Evolutionary conservation across 2,888 invertebrate species (phyloP), one percentile per base, ranked within the genome.

Genomic region (Aspidiotus rigidus): DNA sequence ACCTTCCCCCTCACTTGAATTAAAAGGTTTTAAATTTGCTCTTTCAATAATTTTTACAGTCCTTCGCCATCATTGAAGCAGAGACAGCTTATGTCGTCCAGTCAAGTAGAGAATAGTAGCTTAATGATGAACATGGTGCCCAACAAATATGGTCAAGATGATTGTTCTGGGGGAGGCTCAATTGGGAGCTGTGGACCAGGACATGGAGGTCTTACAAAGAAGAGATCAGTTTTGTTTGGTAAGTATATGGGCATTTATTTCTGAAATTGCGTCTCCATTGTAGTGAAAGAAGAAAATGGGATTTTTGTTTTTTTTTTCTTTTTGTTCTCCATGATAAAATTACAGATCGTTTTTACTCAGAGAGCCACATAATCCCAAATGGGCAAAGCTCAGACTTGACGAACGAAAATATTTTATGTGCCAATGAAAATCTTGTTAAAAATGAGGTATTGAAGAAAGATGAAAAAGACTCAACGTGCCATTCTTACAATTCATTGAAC

Each of bases 181-280:
- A 57, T 64, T 40, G 84, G 84, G 59, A 87, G 88, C 77, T 87
- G 89, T 74, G 89, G 89, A 79, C 90, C 90, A 73, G 91, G 90
- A 75, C 90, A 91, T 80, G 89, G 90, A 74, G 90, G 89, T 77
- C 84, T 92, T 78, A 88, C 91, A 75, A 89, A 89, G 77, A 83
- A 82, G 74, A 83, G 87, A 78, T 84, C 85, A 71, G 83, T 84
- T 70, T 78, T 84, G 69, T 79, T 83, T 72, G 83, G 72, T 72
- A 60, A 62, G 55, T 49, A n/a, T 49, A 6, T 49, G 6, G 6
- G 49, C n/a, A 49, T 49, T 13, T 13, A 44, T 49, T 72, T 49
- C 53, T 40, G 7, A 40, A 59, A n/a, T n/a, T n/a, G n/a, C n/a
- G n/a, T n/a, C n/a, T 15, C 42, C 55, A 59, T 71, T 40, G 69